A percentile compares a stretch with the other conserved stretches of the same genome.
These are phyloP conservation scores for Ernsta delagoae DNA, from an alignment of 2,888 invertebrate species.

Conservation along the genomic window DNA sequence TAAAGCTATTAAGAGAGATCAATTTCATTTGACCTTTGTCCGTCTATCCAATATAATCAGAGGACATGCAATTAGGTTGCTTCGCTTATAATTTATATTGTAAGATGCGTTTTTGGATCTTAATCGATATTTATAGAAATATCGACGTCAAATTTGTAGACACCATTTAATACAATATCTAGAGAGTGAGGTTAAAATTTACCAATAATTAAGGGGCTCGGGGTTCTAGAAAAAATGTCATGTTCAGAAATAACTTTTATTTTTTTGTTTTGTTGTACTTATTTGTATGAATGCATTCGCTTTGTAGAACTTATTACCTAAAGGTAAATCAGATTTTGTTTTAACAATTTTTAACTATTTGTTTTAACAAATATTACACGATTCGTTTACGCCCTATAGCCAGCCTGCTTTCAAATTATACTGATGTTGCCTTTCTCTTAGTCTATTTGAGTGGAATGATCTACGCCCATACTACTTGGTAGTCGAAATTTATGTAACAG, in stretches of 20 bases:
- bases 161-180: too few species aligned
- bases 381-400: not conserved
- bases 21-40: constrained; percentile 34
- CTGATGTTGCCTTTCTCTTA: constrained; percentile 5
- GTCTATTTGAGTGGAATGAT: not conserved
- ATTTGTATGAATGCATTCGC: too few species aligned
- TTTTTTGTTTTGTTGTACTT: too few species aligned
- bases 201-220: too few species aligned
- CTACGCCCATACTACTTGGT: not conserved
- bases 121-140: constrained; percentile 4
- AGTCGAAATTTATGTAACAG: constrained; percentile 28
- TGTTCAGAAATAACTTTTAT: too few species aligned
- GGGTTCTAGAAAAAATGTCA: too few species aligned
- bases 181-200: too few species aligned
- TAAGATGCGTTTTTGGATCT: constrained; percentile 3
- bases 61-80: constrained; percentile 33
- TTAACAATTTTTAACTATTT: too few species aligned
- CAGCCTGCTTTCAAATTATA: not conserved
- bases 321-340: too few species aligned
- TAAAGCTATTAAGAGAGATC: constrained; percentile 36
- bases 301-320: too few species aligned
- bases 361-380: not conserved
- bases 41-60: constrained; percentile 32
- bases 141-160: too few species aligned
- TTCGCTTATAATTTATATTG: constrained; percentile 12